A percentile compares a stretch with the other conserved stretches of the same genome.
Evolutionary conservation across 2,888 invertebrate species (phyloP).

Genomic region (Zygaena filipendulae): DNA sequence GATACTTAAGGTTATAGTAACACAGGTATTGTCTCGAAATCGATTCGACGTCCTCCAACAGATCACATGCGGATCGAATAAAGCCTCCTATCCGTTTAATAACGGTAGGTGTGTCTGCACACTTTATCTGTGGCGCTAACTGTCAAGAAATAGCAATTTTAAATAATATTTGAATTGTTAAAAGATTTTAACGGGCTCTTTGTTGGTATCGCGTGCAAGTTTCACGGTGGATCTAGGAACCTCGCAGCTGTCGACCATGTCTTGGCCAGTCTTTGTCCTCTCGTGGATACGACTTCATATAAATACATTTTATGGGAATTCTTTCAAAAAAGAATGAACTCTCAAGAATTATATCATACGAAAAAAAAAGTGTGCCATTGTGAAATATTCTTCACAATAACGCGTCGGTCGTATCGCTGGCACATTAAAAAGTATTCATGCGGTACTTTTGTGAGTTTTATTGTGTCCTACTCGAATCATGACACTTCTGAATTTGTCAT

Average conservation of each 20-base stretch:
- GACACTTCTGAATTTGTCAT: slow-evolving; percentile 57
- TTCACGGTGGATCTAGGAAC: slow-evolving; percentile 50
- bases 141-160: slow-evolving; percentile 32
- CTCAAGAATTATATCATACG: slow-evolving; percentile 53
- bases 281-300: slow-evolving; percentile 60
- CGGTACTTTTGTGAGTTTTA: slow-evolving; percentile 50
- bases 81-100: slow-evolving; percentile 30
- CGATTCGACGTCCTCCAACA: slow-evolving; percentile 32
- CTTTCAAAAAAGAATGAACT: slow-evolving; percentile 47
- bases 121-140: slow-evolving; percentile 34
- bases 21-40: slow-evolving; percentile 32
- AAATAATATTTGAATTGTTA: slow-evolving; percentile 52
- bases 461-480: slow-evolving; percentile 48
- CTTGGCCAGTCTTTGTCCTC: slow-evolving; percentile 51
- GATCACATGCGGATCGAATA: slow-evolving; percentile 30
- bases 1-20: slow-evolving; percentile 38
- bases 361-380: slow-evolving; percentile 49
- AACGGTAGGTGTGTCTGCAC: slow-evolving; percentile 48
- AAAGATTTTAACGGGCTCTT: slow-evolving; percentile 52
- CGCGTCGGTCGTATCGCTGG: slow-evolving; percentile 62
- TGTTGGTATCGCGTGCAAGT: slow-evolving; percentile 45
- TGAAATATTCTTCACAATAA: slow-evolving; percentile 43
- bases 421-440: slow-evolving; percentile 69
- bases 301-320: slow-evolving; percentile 64
- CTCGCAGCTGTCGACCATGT: slow-evolving; percentile 58